Base-by-base conservation (phyloP, 92 coral and sea anemone genomes). In the Montipora capitata region DNA sequence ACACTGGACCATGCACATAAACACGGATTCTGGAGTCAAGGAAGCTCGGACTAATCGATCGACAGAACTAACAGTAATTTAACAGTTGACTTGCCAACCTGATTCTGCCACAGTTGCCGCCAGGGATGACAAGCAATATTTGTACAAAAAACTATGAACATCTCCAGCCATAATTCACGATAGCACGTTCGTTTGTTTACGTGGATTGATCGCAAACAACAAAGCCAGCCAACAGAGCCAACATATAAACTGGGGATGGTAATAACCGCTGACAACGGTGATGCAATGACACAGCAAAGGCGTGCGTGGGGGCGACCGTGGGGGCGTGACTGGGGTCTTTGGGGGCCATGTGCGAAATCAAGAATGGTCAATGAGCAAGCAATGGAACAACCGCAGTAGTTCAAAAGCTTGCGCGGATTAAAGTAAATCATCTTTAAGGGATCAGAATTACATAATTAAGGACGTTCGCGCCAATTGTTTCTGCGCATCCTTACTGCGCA, bases 101-200 rank as follows among this genome's bases (percentile, higher is more conserved):
- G 98, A 90, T 75, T 98, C 99, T 13, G 99, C 99, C n/a, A 98
- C 98, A 7, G 99, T 94, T 14, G 99, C 99, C 68, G 99, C 96
- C 17, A 92, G 85, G 4, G 96, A 94, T 44, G 98, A 96, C 58
- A 98, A 86, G 92, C 96, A 87, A 77, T 95, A 98, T 89, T 96
- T 98, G 78, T 88, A 97, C 43, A 93, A 62, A 78, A 96, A 98
- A 9, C 96, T 98, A 67, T 94, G 87, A 18, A 85, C 39, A 39
- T 52, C 89, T 17, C 68, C 89, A 75, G 89, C 83, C 89, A 85
- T 85, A 13, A 72, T 68, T 0, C 39, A 63, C 9, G 2, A 6
- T 5, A 16, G 38, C 15, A 7, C 5, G 40, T 16, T 63, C 5
- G 27, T 20, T 18, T 16, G 18, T 63, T 16, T 12, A 17, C 12